Evolutionary conservation across 2,888 invertebrate species (phyloP), one percentile per base, ranked within the genome.

Genomic region (Scaptomyza flava): DNA sequence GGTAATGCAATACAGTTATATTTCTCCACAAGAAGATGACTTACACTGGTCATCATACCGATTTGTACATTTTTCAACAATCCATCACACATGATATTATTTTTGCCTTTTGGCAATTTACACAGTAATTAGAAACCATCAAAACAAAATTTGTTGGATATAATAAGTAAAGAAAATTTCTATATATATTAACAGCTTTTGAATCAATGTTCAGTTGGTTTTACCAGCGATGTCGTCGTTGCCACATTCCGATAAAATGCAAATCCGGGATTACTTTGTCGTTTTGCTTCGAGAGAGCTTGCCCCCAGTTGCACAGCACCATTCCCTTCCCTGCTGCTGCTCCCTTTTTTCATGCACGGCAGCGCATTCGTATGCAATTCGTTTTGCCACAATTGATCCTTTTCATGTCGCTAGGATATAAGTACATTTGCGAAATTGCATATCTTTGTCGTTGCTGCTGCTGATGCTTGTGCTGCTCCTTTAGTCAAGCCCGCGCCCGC

Each of bases 371-470:
- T 88, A 86, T 86, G 85, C 85, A 86, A 86, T 86, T 88, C 85
- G 85, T 87, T 86, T 88, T 89, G 89, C 85, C 85, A 86, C 85
- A 86, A 86, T 86, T 86, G 85, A 86, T 86, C 85, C 85, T 86
- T 86, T 86, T 86, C 89, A 87, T 85, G 89, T 85, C 87, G 87
- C 89, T 84, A 81, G 89, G 89, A 85, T 85, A 85, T 88, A 89
- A 87, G 85, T 88, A 88, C 85, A 88, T 85, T 88, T 85, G 88
- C 84, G 87, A 88, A 85, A 85, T 85, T 85, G 84, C 84, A 85
- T 85, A 85, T 85, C 88, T 85, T 88, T 88, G 85, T 77, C 85
- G 75, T 50, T 65, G 74, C 63, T 58, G 75, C n/a, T n/a, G n/a
- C n/a, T n/a, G n/a, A n/a, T n/a, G n/a, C 62, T 47, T 17, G 33